Evolutionary conservation across 1,140 invertebrate genomes (phyloP), one percentile per base, ranked within the genome.

Genomic region (Drosophila ogumai): DNA sequence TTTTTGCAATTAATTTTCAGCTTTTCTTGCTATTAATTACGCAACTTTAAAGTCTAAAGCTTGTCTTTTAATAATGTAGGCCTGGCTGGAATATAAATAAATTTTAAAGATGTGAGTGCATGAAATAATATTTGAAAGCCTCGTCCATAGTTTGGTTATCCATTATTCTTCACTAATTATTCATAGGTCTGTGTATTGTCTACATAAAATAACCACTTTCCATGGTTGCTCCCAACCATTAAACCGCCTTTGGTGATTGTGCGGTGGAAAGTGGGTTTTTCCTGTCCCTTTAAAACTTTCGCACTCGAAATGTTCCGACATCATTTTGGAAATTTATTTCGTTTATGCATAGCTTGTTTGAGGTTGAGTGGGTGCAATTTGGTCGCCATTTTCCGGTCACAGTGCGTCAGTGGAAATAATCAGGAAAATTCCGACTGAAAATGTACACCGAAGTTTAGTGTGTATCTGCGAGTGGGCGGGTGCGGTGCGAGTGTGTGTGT

Each of bases 251-350:
- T 36, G 17, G 19, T 40, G 6, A 34, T 19, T 40, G 25, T 38
- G 49, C 15, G 47, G 25, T 17, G 25, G 15, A 12, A 36, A 55
- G 46, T 47, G 19, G 13, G 34, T 5, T 40, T 40, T 63, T 41
- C 38, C 22, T 44, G 55, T 25, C 22, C 25, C 25, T 57, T 61
- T 55, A 22, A 65, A 28, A 66, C 19, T 36, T 66, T 32, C 2
- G 13, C 40, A 46, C 63, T 66, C n/a, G n/a, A 64, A 64, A 64
- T 67, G 13, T 22, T 32, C 17, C 10, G 12, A 28, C 49, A 38
- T 6, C 25, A 46, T 69, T 71, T 69, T 34, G 34, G 44, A 41
- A 72, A 71, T 68, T 67, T 67, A 68, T 68, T 72, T 49, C 19
- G 40, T 31, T 72, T 71, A 40, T 71, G 68, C 68, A 58, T 25